phyloP scores from a whole-genome alignment of 2,888 invertebrate species.

The Tetranychus piercei region DNA sequence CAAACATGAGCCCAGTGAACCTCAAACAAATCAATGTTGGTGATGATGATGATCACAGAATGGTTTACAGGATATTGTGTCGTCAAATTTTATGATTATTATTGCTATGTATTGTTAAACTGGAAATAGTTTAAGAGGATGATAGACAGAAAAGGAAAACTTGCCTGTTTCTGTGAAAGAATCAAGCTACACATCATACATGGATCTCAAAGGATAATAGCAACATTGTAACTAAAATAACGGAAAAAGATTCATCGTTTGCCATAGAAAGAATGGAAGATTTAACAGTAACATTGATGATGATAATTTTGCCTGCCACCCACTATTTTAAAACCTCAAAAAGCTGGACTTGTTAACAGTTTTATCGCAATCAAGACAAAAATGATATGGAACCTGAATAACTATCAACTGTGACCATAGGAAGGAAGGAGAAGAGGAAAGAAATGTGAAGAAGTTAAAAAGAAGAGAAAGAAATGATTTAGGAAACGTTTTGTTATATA shows the following conservation, averaged over 20 bases:
- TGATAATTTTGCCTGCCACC: not conserved
- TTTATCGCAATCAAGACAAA: not conserved
- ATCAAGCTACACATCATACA: too few species aligned
- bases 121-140: not conserved
- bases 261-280: not conserved
- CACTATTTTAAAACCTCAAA: not conserved
- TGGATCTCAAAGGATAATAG: too few species aligned
- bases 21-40: not conserved
- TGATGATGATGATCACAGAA: not conserved
- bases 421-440: not conserved
- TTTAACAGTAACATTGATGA: not conserved
- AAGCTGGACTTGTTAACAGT: not conserved
- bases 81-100: not conserved
- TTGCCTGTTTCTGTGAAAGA: not conserved
- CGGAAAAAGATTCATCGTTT: not conserved
- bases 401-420: not conserved
- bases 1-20: not conserved
- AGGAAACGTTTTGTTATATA: not conserved
- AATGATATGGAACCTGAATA: not conserved
- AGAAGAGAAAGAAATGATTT: not conserved
- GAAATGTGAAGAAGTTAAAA: not conserved
- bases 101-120: not conserved
- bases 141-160: not conserved
- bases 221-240: too few species aligned
- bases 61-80: not conserved